Base-by-base conservation (phyloP, 2,888 invertebrate genomes). In the Kuschelorhynchus macadamiae region DNA sequence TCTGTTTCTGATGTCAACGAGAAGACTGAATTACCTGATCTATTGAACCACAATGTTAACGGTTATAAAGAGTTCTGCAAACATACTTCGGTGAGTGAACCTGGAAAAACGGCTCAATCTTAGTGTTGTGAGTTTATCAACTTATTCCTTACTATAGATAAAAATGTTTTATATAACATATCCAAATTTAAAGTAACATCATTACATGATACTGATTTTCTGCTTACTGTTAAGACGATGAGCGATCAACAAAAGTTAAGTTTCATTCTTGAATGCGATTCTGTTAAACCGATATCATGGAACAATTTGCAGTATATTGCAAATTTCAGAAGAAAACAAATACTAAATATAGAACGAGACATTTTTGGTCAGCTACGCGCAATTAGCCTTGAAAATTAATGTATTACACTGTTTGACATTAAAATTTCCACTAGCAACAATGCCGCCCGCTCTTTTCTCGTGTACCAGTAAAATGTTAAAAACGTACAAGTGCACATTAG, bases 101-200 rank as follows among this genome's bases (percentile, higher is more conserved):
- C n/a, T n/a, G n/a, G n/a, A n/a, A n/a, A 70, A 44, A 56, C 68
- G 59, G 66, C 36, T 62, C 56, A 70, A 42, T 36, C 42, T 1
- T 36, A 53, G 14, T 70, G 66, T 18, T 39, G 52, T n/a, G 42
- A 70, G 18, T 33, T 66, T 18, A 53, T 70, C n/a, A 53, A 66
- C 42, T 30, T 46, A 33, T 61, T 47, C 36, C 18, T 57, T n/a
- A 9, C 32, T 1, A 30, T 57, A 18, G 44, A 46, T 16, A 44
- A 46, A 30, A 60, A 36, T n/a, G 9, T 21, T 25, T 71, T 77
- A 30, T 78, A 77, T 20, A 77, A 78, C 18, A 69, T 79, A 74
- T 78, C 78, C 16, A 79, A 79, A 36, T 78, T 80, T 47, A 77
- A 77, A 68, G 78, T 78, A 39, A 76, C 78, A 64, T 77, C 77